Evolutionary conservation across 2,113 vertebrate species (phyloP).

Genomic region (Eudyptes chrysolophus): DNA sequence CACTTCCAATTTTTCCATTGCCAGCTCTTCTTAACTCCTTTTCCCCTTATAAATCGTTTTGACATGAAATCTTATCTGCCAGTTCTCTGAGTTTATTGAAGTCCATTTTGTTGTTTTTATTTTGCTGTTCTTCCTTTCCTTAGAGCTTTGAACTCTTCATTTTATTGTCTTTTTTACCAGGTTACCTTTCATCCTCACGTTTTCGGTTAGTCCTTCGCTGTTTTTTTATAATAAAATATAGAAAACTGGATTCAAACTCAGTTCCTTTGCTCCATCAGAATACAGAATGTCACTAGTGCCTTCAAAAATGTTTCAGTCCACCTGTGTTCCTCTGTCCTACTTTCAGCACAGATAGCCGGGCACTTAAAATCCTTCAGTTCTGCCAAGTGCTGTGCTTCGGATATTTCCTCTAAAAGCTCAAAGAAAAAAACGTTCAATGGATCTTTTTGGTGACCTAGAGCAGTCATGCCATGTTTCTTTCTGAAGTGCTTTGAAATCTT

Average conservation of each 20-base stretch:
- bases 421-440: background rate
- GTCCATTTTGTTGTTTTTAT: background rate
- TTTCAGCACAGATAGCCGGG: background rate
- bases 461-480: background rate
- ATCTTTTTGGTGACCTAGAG: background rate
- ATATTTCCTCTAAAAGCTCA: background rate
- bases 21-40: background rate
- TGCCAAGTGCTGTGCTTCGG: background rate
- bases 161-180: background rate
- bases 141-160: background rate
- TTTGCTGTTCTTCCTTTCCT: background rate
- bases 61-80: background rate
- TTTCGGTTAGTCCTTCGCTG: background rate
- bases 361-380: background rate
- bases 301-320: background rate
- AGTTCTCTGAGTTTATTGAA: background rate
- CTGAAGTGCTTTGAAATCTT: background rate
- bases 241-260: background rate
- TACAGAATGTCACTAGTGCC: background rate
- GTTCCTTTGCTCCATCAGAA: background rate
- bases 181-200: background rate
- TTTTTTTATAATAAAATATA: background rate
- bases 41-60: background rate
- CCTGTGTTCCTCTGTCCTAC: background rate
- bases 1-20: background rate